A percentile compares a stretch with the other conserved stretches of the same genome.
Conservation (phyloP, 2,113 vertebrate species). For the Chaenogobius annularis region DNA sequence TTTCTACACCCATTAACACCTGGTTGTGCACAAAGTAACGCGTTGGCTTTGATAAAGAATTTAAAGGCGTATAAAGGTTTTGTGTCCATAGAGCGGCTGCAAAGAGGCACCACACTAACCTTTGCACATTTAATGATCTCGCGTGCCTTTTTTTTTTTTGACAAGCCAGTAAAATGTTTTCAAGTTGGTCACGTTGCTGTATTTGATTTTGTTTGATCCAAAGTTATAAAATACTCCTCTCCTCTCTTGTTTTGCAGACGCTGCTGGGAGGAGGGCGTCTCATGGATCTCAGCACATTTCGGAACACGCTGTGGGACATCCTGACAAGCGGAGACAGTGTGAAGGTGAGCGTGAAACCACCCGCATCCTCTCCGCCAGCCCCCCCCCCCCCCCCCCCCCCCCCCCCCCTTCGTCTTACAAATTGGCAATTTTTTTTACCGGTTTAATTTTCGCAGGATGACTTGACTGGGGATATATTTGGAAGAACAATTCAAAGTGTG, state of each 20-base stretch:
- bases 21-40: not conserved
- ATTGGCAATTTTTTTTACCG: constrained; percentile 2
- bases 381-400: too few species aligned
- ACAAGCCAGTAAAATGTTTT: not conserved
- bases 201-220: not conserved
- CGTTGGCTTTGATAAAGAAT: constrained; percentile 24
- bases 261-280: constrained; percentile 58
- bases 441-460: constrained; percentile 2
- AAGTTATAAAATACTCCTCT: not conserved
- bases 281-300: constrained; percentile 60
- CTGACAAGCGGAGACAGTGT: constrained; percentile 49
- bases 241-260: constrained; percentile 38
- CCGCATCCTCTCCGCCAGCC: not conserved
- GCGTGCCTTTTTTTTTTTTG: not conserved
- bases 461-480: constrained; percentile 1
- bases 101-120: not conserved
- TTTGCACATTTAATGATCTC: constrained; percentile 9
- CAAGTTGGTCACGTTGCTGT: not conserved
- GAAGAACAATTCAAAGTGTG: not conserved
- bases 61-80: constrained; percentile 15
- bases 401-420: not conserved
- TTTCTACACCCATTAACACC: constrained; percentile 9
- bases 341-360: constrained; percentile 53
- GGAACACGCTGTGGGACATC: constrained; percentile 60
- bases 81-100: constrained; percentile 6